Percentiles rank a stretch among this genome's conserved stretches.
phyloP scores from a whole-genome alignment of 2,888 invertebrate genomes.

The Calliphora vomitoria region DNA sequence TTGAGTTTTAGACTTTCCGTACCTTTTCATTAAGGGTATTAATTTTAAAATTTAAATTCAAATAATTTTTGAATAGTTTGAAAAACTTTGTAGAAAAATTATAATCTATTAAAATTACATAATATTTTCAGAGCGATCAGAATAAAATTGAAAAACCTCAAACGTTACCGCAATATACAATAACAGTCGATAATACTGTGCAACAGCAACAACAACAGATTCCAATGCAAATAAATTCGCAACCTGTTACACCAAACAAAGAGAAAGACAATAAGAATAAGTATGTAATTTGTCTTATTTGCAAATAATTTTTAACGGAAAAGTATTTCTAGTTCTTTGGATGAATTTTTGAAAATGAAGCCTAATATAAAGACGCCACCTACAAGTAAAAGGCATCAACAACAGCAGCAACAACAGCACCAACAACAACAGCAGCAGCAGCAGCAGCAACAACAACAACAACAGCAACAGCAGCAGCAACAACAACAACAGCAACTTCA shows the following conservation, averaged over 20 bases:
- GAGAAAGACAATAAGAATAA: conserved; percentile 83
- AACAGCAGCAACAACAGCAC: conserved; percentile 65
- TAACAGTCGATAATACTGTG: conserved; percentile 82
- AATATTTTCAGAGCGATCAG: conserved; percentile 50
- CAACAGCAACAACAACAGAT: conserved; percentile 80
- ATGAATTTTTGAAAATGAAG: conserved; percentile 83
- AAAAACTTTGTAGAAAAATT: not conserved
- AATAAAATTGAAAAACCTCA: conserved; percentile 75
- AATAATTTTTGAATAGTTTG: too few relatives aligned
- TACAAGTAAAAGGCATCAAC: conserved; percentile 74
- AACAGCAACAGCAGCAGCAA: conserved; percentile 71
- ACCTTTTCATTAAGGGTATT: too few relatives aligned
- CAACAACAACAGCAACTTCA: conserved; percentile 73
- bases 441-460: conserved; percentile 65
- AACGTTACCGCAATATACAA: conserved; percentile 83
- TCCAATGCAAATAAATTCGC: conserved; percentile 55
- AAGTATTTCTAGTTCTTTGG: conserved; percentile 79
- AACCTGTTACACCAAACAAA: conserved; percentile 72
- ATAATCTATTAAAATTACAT: not conserved
- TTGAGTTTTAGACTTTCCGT: too few relatives aligned
- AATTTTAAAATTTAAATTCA: too few relatives aligned
- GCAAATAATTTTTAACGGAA: not conserved
- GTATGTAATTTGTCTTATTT: conserved; percentile 75
- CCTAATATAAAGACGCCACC: conserved; percentile 84
- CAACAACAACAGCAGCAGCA: conserved; percentile 66